Evolutionary conservation across 2,797 vertebrate genomes (phyloP), one percentile per base, ranked within the genome.

Genomic region (Choloepus didactylus): DNA sequence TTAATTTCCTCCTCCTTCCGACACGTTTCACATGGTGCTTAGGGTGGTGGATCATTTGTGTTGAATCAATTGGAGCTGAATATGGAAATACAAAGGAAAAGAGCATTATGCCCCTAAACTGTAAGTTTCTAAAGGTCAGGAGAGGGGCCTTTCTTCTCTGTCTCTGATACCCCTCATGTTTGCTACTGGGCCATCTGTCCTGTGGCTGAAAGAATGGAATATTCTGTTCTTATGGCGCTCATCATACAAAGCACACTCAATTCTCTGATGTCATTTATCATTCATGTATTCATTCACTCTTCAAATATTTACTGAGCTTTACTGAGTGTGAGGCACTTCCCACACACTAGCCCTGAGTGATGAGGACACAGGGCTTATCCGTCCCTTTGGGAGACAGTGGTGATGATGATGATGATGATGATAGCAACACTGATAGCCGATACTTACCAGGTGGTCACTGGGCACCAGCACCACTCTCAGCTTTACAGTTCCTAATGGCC

Each of bases 241-340:
- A 29, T 80, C 67, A 73, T 18, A 83, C 92, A 89, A 82, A 89
- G 69, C 77, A 44, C 79, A 90, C 91, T 67, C 79, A 92, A 35
- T 83, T 95, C 89, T 85, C 87, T 12, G 15, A 0, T 89, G 95
- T 89, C 93, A 95, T 91, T 95, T 95, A 35, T 77, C 91, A 93
- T 91, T 90, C 92, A 93, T 93, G 86, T 76, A 93, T 90, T 96
- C 95, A 89, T 72, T 91, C 85, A 9, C 72, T 93, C 82, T 54
- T 94, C 95, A 97, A 96, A 95, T 96, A 97, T 92, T 97, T 96
- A 83, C 95, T 54, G 89, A 95, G 92, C 69, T 66, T 93, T 89
- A 14, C 93, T 60, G 60, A 86, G 41, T 86, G n/a, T n/a, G 3
- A n/a, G 41, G 75, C 44, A 67, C 69, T 86, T 93, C 77, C 70